Conservation (phyloP, 64 coral and sea anemone species). For the Stylophora pistillata region DNA sequence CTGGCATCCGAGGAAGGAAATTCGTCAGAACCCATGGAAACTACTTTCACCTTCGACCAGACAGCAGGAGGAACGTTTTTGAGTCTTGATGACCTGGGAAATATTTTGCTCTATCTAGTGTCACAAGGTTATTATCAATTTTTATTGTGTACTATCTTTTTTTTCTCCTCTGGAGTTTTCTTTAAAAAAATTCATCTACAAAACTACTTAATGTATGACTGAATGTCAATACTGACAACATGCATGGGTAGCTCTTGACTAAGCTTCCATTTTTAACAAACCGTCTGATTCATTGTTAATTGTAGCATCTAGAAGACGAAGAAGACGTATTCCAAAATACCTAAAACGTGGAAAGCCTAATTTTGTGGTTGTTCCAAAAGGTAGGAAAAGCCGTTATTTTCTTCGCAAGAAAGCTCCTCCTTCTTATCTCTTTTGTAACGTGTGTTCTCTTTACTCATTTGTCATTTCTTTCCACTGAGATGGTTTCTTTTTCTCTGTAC, state of each 20-base stretch:
- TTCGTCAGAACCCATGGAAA: not conserved
- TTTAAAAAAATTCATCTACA: no score
- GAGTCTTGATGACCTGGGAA: conserved; percentile 62
- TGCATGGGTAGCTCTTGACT: no score
- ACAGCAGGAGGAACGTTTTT: conserved; percentile 33
- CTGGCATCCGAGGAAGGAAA: not conserved
- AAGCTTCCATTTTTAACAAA: no score
- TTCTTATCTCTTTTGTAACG: not conserved
- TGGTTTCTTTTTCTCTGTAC: not conserved
- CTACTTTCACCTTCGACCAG: conserved; percentile 35
- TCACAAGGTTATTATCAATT: not conserved
- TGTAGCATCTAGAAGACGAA: not conserved
- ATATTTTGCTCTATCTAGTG: conserved; percentile 1
- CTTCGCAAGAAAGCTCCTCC: not conserved
- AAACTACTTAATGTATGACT: no score
- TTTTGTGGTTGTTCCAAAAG: conserved; percentile 46
- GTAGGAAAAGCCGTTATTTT: not conserved
- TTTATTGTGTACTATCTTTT: not conserved
- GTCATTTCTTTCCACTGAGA: not conserved
- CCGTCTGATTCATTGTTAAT: not conserved
- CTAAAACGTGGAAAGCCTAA: conserved; percentile 46
- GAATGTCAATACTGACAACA: no score
- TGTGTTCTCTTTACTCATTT: not conserved
- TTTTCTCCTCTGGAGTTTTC: no score
- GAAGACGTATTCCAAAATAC: conserved; percentile 18